Evolutionary conservation across 2,888 invertebrate genomes (phyloP).

Genomic region (Vesta saturnalis): DNA sequence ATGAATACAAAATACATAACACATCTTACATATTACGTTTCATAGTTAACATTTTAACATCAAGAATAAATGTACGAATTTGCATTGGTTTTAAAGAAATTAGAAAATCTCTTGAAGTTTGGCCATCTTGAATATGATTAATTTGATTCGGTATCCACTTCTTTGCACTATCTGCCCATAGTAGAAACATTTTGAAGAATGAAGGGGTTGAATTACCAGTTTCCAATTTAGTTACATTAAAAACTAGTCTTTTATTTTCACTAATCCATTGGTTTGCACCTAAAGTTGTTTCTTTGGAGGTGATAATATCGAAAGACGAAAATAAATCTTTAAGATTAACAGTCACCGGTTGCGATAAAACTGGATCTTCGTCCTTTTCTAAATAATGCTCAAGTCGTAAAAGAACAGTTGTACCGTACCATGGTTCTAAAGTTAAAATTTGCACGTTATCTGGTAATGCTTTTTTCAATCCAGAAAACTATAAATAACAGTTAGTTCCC

Average conservation of each 20-base stretch:
- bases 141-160: conserved; percentile 15
- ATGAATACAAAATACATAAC: too few relatives aligned
- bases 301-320: conserved; percentile 55
- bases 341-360: conserved; percentile 64
- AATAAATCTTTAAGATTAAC: conserved; percentile 67
- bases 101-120: conserved; percentile 45
- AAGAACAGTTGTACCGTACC: conserved; percentile 71
- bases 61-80: conserved; percentile 74
- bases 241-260: conserved; percentile 66
- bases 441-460: conserved; percentile 76
- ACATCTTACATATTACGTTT: too few relatives aligned
- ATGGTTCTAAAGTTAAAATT: conserved; percentile 82
- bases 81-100: conserved; percentile 76
- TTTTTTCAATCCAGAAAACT: conserved; percentile 66
- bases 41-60: conserved; percentile 39
- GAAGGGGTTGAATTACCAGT: neutral
- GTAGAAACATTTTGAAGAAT: neutral
- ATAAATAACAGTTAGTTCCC: neutral
- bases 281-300: conserved; percentile 60
- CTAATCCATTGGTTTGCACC: conserved; percentile 66
- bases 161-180: conserved; percentile 13
- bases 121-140: conserved; percentile 2
- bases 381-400: conserved; percentile 82
- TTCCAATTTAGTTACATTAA: conserved; percentile 56
- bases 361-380: conserved; percentile 70